These are phyloP conservation scores for Camelus bactrianus DNA, from an alignment of 2,113 vertebrate genomes.

Conservation along the genomic window DNA sequence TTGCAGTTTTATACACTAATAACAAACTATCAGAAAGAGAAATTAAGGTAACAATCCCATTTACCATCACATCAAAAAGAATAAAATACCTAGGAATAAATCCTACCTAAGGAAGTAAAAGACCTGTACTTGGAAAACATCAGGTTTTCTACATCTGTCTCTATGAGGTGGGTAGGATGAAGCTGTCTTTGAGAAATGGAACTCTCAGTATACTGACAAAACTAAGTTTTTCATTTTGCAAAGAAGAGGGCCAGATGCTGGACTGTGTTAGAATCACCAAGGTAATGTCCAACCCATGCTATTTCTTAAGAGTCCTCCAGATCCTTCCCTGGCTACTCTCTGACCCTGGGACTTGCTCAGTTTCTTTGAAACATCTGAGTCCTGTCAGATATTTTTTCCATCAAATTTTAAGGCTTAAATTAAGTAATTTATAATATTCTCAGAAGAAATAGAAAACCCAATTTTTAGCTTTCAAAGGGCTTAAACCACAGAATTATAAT, in stretches of 20 bases:
- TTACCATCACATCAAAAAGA: not conserved
- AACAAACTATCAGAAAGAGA: not conserved
- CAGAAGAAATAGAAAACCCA: not conserved
- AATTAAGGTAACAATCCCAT: not conserved
- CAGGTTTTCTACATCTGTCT: not conserved
- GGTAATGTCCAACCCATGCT: not conserved
- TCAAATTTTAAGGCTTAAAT: not conserved
- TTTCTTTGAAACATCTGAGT: conserved; percentile 20
- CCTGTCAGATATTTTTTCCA: not conserved
- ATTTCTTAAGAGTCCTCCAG: not conserved
- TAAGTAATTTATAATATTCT: conserved; percentile 24
- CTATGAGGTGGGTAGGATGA: not conserved
- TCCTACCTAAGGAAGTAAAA: not conserved
- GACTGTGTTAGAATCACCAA: not conserved
- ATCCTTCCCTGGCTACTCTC: not conserved
- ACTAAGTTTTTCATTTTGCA: not conserved
- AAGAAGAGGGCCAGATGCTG: not conserved
- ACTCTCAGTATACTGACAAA: not conserved
- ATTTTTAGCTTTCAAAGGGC: not conserved
- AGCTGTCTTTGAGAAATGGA: not conserved
- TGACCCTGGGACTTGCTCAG: not conserved
- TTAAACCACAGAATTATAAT: conserved; percentile 10
- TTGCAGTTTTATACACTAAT: not conserved
- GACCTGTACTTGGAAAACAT: not conserved
- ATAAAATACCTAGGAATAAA: not conserved